Evolutionary conservation across 2,888 invertebrate genomes (phyloP).

Genomic region (Hedychridium roseum): DNA sequence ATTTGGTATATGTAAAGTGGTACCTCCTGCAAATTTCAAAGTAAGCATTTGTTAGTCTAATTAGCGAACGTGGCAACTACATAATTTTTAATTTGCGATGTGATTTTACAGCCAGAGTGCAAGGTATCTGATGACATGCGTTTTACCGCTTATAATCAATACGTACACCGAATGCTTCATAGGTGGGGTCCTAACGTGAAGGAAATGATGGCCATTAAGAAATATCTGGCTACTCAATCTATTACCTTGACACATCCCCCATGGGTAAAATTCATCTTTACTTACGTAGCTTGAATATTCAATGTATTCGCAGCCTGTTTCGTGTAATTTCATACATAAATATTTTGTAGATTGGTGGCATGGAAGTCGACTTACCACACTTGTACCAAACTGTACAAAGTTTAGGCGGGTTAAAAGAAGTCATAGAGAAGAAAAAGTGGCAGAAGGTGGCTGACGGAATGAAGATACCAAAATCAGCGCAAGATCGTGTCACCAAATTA

Average conservation of each 20-base stretch:
- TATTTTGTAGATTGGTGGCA: slow-evolving; percentile 78
- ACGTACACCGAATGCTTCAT: slow-evolving; percentile 84
- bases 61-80: no score
- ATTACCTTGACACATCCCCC: slow-evolving; percentile 80
- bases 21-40: slow-evolving; percentile 82
- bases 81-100: slow-evolving; percentile 36
- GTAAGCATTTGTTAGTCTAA: slow-evolving; percentile 56
- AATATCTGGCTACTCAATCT: slow-evolving; percentile 80
- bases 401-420: slow-evolving; percentile 85
- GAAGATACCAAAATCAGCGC: slow-evolving; percentile 81
- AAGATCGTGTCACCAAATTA: slow-evolving; percentile 81
- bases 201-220: slow-evolving; percentile 84
- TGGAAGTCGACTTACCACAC: slow-evolving; percentile 88
- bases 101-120: slow-evolving; percentile 73
- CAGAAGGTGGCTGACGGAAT: slow-evolving; percentile 86
- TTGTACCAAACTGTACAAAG: slow-evolving; percentile 86
- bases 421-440: slow-evolving; percentile 91
- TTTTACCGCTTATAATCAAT: slow-evolving; percentile 89
- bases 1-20: slow-evolving; percentile 87
- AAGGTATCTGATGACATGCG: slow-evolving; percentile 84
- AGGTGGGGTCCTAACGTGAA: slow-evolving; percentile 90
- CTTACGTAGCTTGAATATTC: neutral
- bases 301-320: no score
- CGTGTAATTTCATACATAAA: no score
- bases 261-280: slow-evolving; percentile 67